Conservation (phyloP, 2,797 vertebrate genomes). For the Salmo trutta region DNA sequence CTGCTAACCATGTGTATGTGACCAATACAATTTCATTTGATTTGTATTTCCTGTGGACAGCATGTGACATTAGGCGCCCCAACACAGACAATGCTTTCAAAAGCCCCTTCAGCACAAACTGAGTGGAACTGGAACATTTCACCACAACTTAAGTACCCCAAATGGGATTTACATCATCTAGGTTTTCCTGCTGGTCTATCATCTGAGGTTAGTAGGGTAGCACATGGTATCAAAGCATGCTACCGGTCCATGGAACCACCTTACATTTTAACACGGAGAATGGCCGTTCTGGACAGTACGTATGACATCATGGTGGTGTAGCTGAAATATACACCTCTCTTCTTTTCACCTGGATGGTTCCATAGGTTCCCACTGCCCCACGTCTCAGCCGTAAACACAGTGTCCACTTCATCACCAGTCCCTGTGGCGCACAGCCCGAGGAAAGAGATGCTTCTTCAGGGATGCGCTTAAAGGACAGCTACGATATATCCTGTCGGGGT, state of each 20-base stretch:
- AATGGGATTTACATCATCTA: constrained; percentile 61
- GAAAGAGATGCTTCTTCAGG: constrained; percentile 31
- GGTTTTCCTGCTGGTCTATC: constrained; percentile 55
- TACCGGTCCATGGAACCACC: constrained; percentile 40
- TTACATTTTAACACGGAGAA: constrained; percentile 67
- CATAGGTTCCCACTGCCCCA: constrained; percentile 47
- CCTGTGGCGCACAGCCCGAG: constrained; percentile 27
- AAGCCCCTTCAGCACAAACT: constrained; percentile 57
- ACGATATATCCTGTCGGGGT: constrained; percentile 26
- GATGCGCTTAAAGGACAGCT: constrained; percentile 44
- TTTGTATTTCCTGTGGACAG: constrained; percentile 19
- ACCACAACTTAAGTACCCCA: constrained; percentile 51
- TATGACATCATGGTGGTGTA: constrained; percentile 62
- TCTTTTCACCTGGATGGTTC: constrained; percentile 56
- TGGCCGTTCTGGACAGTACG: constrained; percentile 45
- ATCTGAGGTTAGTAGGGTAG: constrained; percentile 32
- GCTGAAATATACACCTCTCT: constrained; percentile 68
- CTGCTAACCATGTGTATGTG: too few species aligned
- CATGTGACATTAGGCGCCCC: constrained; percentile 33
- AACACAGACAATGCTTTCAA: constrained; percentile 23
- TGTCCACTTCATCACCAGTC: constrained; percentile 49
- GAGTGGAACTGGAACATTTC: constrained; percentile 51
- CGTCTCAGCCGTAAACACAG: constrained; percentile 68
- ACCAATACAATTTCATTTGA: too few species aligned
- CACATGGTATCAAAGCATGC: constrained; percentile 49